These are phyloP conservation scores for Oscheius sp. DNA, from an alignment of 2,888 invertebrate genomes.

Conservation along the genomic window DNA sequence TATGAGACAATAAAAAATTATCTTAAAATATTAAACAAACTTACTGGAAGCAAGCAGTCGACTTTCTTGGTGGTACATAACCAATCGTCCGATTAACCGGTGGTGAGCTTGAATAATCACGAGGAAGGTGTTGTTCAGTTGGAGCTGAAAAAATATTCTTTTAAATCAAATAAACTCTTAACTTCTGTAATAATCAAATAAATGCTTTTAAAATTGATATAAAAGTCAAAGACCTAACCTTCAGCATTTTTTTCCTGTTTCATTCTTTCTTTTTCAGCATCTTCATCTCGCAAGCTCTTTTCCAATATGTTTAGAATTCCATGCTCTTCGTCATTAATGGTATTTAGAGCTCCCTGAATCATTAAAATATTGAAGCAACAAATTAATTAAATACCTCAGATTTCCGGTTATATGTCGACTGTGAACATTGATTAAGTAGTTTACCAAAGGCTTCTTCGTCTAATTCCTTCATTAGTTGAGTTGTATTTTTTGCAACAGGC, in stretches of 20 bases:
- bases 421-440: constrained; percentile 6
- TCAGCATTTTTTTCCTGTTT: background rate
- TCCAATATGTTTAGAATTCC: constrained; percentile 1
- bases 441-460: background rate
- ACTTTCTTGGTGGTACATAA: no score
- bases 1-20: no score
- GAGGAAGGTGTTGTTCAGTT: no score
- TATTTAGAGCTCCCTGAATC: constrained; percentile 7
- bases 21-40: no score
- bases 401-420: constrained; percentile 7
- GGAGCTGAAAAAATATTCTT: no score
- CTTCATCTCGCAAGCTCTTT: constrained; percentile 20
- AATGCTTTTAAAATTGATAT: background rate
- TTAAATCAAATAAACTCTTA: no score
- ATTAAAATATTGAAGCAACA: background rate
- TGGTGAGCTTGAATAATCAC: no score
- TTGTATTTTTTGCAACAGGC: constrained; percentile 16
- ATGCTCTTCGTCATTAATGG: background rate
- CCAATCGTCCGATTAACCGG: no score
- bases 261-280: constrained; percentile 10
- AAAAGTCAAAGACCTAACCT: background rate
- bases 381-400: background rate
- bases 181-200: background rate
- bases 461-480: background rate
- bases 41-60: no score